Conservation (phyloP, 30 jellyfish, hydroid and myxozoan genomes). For the Morbakka virulenta region DNA sequence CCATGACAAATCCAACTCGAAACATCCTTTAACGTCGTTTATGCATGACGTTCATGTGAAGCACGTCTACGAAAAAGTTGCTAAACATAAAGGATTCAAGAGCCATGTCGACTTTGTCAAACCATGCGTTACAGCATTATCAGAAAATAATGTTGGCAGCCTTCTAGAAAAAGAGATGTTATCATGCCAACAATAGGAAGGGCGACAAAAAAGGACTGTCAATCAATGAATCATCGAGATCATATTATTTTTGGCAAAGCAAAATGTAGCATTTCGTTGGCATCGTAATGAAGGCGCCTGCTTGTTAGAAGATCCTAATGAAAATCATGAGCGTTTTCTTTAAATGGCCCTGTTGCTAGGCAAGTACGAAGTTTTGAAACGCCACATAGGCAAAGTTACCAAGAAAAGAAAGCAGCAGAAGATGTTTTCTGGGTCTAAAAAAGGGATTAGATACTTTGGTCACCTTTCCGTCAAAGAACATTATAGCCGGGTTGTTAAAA, state of each 20-base stretch:
- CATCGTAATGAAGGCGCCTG: conserved; percentile 8
- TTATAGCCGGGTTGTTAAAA: not conserved
- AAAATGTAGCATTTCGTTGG: not conserved
- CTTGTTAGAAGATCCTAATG: conserved; percentile 7
- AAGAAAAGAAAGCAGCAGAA: not conserved
- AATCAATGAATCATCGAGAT: conserved; percentile 2
- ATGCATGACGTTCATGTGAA: not conserved
- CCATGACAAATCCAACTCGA: not conserved
- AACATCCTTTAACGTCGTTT: not conserved
- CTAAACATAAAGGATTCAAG: not conserved
- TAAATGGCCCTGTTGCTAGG: not conserved
- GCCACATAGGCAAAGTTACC: not conserved
- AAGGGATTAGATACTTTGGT: not conserved
- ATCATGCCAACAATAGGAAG: not conserved
- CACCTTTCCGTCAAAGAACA: not conserved
- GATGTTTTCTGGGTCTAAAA: not conserved
- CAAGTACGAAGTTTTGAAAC: not conserved
- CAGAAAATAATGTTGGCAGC: conserved; percentile 1
- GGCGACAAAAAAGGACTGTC: not conserved
- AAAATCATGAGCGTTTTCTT: conserved; percentile 1
- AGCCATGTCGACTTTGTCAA: conserved; percentile 14
- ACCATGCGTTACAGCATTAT: conserved; percentile 5
- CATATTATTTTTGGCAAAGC: conserved; percentile 20
- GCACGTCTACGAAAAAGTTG: not conserved
- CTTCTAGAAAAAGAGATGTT: conserved; percentile 2